These are phyloP conservation scores for Hymenochirus boettgeri DNA, from an alignment of 2,113 vertebrate species.

Conservation along the genomic window DNA sequence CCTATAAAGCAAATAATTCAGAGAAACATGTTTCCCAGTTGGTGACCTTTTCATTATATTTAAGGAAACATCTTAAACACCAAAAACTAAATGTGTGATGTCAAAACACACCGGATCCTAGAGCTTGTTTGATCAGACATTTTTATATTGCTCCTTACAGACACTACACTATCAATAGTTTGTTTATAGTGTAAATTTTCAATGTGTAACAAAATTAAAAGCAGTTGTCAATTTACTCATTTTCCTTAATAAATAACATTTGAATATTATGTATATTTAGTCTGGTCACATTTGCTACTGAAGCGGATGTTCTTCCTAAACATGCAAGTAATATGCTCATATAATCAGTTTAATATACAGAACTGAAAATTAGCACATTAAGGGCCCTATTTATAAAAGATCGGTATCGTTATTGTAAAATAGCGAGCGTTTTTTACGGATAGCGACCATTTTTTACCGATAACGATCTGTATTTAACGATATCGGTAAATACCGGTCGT, in stretches of 20 bases:
- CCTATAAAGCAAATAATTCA: not conserved
- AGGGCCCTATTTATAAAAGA: too few relatives aligned
- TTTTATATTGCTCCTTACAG: slow-evolving; percentile 30
- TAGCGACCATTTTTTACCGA: too few relatives aligned
- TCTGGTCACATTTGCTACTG: too few relatives aligned
- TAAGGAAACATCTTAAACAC: not conserved
- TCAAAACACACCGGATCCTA: not conserved
- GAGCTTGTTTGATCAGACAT: not conserved
- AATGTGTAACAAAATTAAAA: slow-evolving; percentile 44
- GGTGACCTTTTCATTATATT: not conserved
- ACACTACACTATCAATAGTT: not conserved
- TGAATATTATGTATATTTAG: too few relatives aligned
- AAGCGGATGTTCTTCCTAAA: too few relatives aligned
- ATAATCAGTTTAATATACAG: too few relatives aligned
- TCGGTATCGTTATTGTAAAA: too few relatives aligned
- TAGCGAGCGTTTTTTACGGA: too few relatives aligned
- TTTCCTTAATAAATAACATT: slow-evolving; percentile 51
- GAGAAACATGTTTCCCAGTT: not conserved
- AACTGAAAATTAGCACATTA: too few relatives aligned
- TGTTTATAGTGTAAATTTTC: slow-evolving; percentile 25
- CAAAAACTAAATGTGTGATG: slow-evolving; percentile 15
- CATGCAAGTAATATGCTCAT: too few relatives aligned
- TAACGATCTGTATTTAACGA: too few relatives aligned
- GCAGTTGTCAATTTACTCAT: slow-evolving; percentile 40
- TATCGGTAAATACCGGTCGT: too few relatives aligned